A percentile compares a stretch with the other conserved stretches of the same genome.
phyloP scores from a whole-genome alignment of 2,113 vertebrate genomes.

The Dissostichus mawsoni region DNA sequence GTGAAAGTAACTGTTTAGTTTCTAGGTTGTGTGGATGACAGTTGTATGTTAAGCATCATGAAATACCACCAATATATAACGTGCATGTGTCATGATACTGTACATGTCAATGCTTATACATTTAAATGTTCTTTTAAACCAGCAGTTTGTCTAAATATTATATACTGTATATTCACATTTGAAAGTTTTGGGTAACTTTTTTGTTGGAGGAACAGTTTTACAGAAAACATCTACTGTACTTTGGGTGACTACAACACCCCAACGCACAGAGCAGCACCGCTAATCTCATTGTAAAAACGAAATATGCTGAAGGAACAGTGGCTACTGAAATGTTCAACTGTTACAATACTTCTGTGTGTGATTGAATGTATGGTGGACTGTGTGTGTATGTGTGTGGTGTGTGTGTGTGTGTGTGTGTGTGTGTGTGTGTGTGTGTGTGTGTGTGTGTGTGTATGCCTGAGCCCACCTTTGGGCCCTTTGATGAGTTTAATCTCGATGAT shows the following conservation, averaged over 20 bases:
- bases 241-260: too few relatives aligned
- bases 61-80: not conserved
- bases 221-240: not conserved
- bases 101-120: not conserved
- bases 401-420: not conserved
- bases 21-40: slow-evolving; percentile 41
- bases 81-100: not conserved
- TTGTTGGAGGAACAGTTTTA: not conserved
- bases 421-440: not conserved
- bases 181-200: too few relatives aligned
- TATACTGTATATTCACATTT: not conserved
- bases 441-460: not conserved
- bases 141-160: not conserved
- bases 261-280: not conserved
- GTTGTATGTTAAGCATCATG: not conserved
- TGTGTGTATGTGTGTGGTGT: not conserved
- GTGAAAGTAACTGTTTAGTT: slow-evolving; percentile 23
- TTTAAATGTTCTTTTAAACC: not conserved
- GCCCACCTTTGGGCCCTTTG: slow-evolving; percentile 96
- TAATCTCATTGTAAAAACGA: not conserved
- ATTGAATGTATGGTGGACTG: not conserved
- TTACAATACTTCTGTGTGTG: not conserved
- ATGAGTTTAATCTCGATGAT: slow-evolving; percentile 95
- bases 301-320: not conserved
- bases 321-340: not conserved